A percentile compares a stretch with the other conserved stretches of the same genome.
These are phyloP conservation scores for Chloroceryle inda DNA, from an alignment of 2,797 vertebrate species.

Conservation along the genomic window DNA sequence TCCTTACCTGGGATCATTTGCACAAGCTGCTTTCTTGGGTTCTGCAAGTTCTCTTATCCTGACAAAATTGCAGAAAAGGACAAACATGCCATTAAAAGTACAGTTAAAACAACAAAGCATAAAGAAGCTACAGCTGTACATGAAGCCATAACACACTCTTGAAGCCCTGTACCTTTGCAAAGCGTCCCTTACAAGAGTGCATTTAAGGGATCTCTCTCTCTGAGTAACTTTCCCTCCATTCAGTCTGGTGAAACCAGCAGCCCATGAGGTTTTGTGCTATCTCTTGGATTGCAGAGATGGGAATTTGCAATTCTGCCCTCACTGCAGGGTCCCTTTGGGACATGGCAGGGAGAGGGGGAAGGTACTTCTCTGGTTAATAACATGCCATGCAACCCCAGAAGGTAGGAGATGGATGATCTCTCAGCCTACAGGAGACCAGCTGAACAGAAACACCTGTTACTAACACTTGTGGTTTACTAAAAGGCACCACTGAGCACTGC, in stretches of 20 bases:
- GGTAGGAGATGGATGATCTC: neutral
- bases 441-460: neutral
- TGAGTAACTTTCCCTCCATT: neutral
- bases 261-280: neutral
- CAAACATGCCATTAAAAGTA: neutral
- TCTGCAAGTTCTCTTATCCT: slow-evolving; percentile 37
- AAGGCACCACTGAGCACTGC: neutral
- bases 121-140: neutral
- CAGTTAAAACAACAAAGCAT: neutral
- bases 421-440: neutral
- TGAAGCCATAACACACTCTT: neutral
- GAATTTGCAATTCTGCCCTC: neutral
- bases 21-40: neutral
- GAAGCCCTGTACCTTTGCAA: neutral
- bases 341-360: neutral
- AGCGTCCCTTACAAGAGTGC: neutral
- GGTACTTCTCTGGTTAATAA: neutral
- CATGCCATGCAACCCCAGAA: neutral
- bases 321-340: neutral
- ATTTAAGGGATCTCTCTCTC: neutral
- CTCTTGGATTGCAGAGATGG: neutral
- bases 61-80: neutral
- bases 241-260: neutral
- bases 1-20: neutral
- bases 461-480: neutral